A percentile compares a stretch with the other conserved stretches of the same genome.
Conservation (phyloP, 2,888 invertebrate genomes). For the Formica aserva region DNA sequence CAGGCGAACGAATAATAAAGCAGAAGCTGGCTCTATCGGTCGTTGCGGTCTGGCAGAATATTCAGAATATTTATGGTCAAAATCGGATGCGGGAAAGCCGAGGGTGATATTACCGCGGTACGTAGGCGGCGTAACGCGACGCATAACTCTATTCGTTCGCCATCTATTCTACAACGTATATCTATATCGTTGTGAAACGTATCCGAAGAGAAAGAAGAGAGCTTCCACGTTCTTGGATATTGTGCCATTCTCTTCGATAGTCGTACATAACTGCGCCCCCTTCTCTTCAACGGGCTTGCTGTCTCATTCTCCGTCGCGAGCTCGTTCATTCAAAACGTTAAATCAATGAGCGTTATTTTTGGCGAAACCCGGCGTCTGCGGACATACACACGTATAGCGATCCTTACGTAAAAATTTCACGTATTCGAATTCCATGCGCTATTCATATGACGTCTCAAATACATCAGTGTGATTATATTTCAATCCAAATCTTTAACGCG, state of each 20-base stretch:
- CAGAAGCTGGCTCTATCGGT: conserved; percentile 54
- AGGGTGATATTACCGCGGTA: conserved; percentile 62
- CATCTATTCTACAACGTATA: conserved; percentile 50
- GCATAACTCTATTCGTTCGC: conserved; percentile 32
- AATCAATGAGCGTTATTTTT: conserved; percentile 81
- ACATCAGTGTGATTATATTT: conserved; percentile 11
- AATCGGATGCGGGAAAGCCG: conserved; percentile 57
- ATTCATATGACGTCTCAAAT: conserved; percentile 6
- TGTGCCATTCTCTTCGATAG: conserved; percentile 69
- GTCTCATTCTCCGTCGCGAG: conserved; percentile 67
- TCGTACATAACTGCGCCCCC: conserved; percentile 63
- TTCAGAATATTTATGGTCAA: conserved; percentile 67
- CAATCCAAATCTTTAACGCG: conserved; percentile 7
- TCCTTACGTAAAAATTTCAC: conserved; percentile 40
- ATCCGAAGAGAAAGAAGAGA: conserved; percentile 60
- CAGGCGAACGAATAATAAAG: conserved; percentile 58
- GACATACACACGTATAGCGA: conserved; percentile 15
- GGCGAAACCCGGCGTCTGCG: conserved; percentile 66
- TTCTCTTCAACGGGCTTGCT: conserved; percentile 59
- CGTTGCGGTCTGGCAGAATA: conserved; percentile 57
- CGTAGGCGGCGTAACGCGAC: conserved; percentile 62
- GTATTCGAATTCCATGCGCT: not conserved
- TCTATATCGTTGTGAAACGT: conserved; percentile 44
- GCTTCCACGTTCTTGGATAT: conserved; percentile 66
- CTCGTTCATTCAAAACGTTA: conserved; percentile 73